Evolutionary conservation across 35 echinoderm and acorn worm species (phyloP), one percentile per base, ranked within the genome.

Genomic region (Strongylocentrotus purpuratus): DNA sequence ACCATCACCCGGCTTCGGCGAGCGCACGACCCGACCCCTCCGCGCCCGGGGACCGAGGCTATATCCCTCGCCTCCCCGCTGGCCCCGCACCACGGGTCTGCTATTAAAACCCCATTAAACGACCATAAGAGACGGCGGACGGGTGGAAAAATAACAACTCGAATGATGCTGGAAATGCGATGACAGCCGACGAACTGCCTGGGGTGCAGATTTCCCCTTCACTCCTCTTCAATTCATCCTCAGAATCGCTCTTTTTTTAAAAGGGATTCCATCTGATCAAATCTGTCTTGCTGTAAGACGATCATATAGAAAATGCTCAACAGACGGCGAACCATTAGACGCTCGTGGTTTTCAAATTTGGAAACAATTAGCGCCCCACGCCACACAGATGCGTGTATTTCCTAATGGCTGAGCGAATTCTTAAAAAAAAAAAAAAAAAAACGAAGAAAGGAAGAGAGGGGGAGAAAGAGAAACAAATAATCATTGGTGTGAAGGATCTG

Each of bases 61-160:
- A 47, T 33, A 46, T 89, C 87, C 33, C 20, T 46, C 87, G 87
- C 46, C 17, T 31, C 48, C 91, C 91, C 91, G 91, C 91, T 93
- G 91, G 91, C 46, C 48, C 31, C 14, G 31, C 91, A 58, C 91
- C 31, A n/a, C 91, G 48, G 91, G 91, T 89, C 91, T 46, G 91
- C 91, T 93, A 93, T 93, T 93, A 93, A 93, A 93, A 93, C 91
- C 91, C 91, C 91, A 93, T 93, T 93, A 93, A 93, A 93, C 91
- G 46, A 5, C 91, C 91, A 58, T 93, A 47, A 93, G 91, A 47
- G n/a, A 58, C 91, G 91, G 15, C 46, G 20, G 46, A 58, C 91
- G 91, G 91, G 91, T 93, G 91, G 91, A 93, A 93, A 93, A 93
- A 93, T 93, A 93, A 93, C 91, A 93, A 48, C 91, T 47, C 31